Evolutionary conservation across 2,888 invertebrate species (phyloP).

Genomic region (Nasonovia ribisnigri): DNA sequence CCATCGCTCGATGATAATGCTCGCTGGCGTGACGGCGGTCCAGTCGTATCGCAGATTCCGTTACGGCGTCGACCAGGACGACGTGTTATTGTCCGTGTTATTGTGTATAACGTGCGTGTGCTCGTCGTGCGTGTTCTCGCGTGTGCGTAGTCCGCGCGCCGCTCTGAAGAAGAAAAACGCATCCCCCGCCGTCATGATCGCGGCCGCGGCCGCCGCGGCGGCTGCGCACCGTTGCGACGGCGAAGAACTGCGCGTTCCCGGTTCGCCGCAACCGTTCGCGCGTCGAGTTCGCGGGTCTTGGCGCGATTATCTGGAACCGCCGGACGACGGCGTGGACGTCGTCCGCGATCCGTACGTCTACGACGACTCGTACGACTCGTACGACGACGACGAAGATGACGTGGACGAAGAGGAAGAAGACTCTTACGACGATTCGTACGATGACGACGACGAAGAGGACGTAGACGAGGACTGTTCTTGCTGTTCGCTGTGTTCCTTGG

Average conservation of each 20-base stretch:
- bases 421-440: conserved; percentile 8
- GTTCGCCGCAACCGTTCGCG: conserved; percentile 68
- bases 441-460: conserved; percentile 25
- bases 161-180: background rate
- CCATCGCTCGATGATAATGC: conserved; percentile 45
- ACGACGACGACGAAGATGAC: conserved; percentile 68
- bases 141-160: background rate
- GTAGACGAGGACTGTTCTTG: conserved; percentile 72
- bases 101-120: background rate
- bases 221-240: background rate
- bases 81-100: background rate
- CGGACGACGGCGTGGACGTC: conserved; percentile 65
- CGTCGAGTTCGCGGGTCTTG: conserved; percentile 69
- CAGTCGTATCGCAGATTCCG: conserved; percentile 60
- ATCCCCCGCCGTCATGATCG: conserved; percentile 33
- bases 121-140: background rate
- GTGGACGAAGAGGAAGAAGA: background rate
- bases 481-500: conserved; percentile 73
- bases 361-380: conserved; percentile 9
- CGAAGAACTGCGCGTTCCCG: conserved; percentile 67
- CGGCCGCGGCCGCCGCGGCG: conserved; percentile 40
- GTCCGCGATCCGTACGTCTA: background rate
- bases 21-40: conserved; percentile 36
- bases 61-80: conserved; percentile 48
- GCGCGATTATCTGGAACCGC: conserved; percentile 70